These are phyloP conservation scores for Centropyge bicolor DNA, from an alignment of 2,797 vertebrate genomes.

Conservation along the genomic window DNA sequence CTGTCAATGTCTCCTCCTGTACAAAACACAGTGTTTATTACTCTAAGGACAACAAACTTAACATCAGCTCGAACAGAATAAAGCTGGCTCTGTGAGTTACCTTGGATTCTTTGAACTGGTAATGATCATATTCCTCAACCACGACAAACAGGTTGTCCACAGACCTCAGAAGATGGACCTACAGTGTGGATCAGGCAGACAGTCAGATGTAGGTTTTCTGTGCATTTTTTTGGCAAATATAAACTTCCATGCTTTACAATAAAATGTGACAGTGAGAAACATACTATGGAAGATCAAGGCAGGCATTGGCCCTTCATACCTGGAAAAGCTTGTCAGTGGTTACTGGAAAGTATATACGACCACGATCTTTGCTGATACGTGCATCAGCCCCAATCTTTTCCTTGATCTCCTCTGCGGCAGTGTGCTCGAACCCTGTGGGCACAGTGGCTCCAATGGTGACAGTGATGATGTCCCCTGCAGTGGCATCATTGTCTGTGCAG, in stretches of 20 bases:
- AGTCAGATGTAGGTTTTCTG: neutral
- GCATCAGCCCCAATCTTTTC: constrained; percentile 91
- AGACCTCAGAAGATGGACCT: constrained; percentile 94
- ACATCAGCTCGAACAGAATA: neutral
- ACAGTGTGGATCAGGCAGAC: neutral
- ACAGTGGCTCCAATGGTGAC: constrained; percentile 93
- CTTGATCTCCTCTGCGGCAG: constrained; percentile 93
- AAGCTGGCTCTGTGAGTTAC: constrained; percentile 70
- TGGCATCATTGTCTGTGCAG: constrained; percentile 38
- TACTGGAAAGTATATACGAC: constrained; percentile 95
- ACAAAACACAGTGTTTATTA: constrained; percentile 24
- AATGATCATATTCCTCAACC: constrained; percentile 91
- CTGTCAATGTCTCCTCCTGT: constrained; percentile 93
- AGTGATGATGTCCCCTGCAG: constrained; percentile 53
- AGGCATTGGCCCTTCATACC: constrained; percentile 74
- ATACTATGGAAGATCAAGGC: neutral
- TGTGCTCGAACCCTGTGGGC: constrained; percentile 95
- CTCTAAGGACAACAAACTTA: neutral
- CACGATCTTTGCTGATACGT: constrained; percentile 91
- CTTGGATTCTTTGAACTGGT: constrained; percentile 93
- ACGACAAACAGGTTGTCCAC: constrained; percentile 98
- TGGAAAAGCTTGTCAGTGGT: constrained; percentile 87
- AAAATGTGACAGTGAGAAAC: neutral
- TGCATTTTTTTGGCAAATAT: constrained; percentile 53
- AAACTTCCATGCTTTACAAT: neutral